phyloP scores from a whole-genome alignment of 1,140 invertebrate genomes.

The Mercenaria mercenaria region DNA sequence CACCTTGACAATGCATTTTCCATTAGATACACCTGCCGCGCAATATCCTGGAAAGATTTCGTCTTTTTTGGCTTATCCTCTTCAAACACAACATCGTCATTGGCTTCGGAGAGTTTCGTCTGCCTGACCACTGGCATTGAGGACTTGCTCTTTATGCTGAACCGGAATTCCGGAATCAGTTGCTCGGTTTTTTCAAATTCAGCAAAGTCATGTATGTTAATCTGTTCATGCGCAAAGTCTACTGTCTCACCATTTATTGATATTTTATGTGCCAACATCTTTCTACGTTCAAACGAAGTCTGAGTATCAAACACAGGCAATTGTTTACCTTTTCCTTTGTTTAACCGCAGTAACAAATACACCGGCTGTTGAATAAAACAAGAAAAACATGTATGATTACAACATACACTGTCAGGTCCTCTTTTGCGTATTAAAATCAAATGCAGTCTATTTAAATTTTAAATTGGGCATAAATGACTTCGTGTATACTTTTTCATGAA shows the following conservation, averaged over 20 bases:
- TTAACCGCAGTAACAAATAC: slow-evolving; percentile 80
- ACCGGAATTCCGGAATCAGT: slow-evolving; percentile 81
- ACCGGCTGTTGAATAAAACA: slow-evolving; percentile 80
- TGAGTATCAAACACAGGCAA: slow-evolving; percentile 32
- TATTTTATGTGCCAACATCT: slow-evolving; percentile 75
- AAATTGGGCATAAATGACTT: too few species aligned
- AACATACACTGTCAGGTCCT: too few species aligned
- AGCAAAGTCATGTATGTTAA: slow-evolving; percentile 85
- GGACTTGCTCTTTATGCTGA: slow-evolving; percentile 71
- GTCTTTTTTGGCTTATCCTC: slow-evolving; percentile 44
- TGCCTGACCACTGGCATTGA: slow-evolving; percentile 14
- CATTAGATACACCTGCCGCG: slow-evolving; percentile 73
- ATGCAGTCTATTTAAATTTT: too few species aligned
- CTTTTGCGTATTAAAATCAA: too few species aligned
- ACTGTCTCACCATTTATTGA: slow-evolving; percentile 85
- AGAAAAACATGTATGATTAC: background rate
- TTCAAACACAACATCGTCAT: background rate
- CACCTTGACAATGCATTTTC: slow-evolving; percentile 77
- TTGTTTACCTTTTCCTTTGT: slow-evolving; percentile 83
- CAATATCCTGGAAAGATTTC: slow-evolving; percentile 79
- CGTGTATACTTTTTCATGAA: too few species aligned
- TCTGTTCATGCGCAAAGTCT: slow-evolving; percentile 71
- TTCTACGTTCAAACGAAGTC: slow-evolving; percentile 56
- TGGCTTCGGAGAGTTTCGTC: background rate
- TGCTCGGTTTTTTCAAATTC: slow-evolving; percentile 82